Percentiles rank a stretch among this genome's conserved stretches.
Conservation (phyloP, 1,140 invertebrate species). For the Solenopsis invicta region DNA sequence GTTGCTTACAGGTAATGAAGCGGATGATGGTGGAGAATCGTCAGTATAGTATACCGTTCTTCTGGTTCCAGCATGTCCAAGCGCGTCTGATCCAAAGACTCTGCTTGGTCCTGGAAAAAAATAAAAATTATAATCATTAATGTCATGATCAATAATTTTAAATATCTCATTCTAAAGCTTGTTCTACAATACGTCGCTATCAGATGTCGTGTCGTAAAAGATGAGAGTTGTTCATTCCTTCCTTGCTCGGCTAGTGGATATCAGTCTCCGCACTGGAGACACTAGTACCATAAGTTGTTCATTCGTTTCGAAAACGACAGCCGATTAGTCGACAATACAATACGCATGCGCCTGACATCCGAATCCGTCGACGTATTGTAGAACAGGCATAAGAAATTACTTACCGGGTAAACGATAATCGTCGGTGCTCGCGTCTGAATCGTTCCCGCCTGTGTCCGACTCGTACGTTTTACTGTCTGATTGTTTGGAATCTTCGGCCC, state of each 20-base stretch:
- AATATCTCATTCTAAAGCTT: too few species aligned
- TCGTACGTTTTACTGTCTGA: slow-evolving; percentile 83
- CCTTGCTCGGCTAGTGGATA: too few species aligned
- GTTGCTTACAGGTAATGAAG: slow-evolving; percentile 78
- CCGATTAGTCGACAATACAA: too few species aligned
- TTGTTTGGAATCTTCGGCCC: slow-evolving; percentile 90
- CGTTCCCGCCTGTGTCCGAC: slow-evolving; percentile 90
- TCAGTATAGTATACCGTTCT: slow-evolving; percentile 94
- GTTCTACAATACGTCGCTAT: too few species aligned
- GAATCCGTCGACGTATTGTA: too few species aligned
- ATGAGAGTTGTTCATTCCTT: too few species aligned
- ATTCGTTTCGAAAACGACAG: too few species aligned
- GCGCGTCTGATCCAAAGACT: slow-evolving; percentile 84
- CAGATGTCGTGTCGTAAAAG: too few species aligned
- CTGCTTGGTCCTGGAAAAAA: slow-evolving; percentile 81
- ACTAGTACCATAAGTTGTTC: too few species aligned
- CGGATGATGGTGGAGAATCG: slow-evolving; percentile 84
- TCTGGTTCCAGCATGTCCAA: slow-evolving; percentile 92
- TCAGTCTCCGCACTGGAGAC: too few species aligned
- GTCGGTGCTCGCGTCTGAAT: slow-evolving; percentile 92
- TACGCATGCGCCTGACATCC: too few species aligned
- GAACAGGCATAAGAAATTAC: background rate
- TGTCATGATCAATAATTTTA: background rate
- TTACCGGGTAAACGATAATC: slow-evolving; percentile 85
- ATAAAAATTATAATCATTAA: slow-evolving; percentile 7